A percentile compares a stretch with the other conserved stretches of the same genome.
Conservation (phyloP, 1,140 invertebrate genomes). For the Pogonognathellus flavescens region DNA sequence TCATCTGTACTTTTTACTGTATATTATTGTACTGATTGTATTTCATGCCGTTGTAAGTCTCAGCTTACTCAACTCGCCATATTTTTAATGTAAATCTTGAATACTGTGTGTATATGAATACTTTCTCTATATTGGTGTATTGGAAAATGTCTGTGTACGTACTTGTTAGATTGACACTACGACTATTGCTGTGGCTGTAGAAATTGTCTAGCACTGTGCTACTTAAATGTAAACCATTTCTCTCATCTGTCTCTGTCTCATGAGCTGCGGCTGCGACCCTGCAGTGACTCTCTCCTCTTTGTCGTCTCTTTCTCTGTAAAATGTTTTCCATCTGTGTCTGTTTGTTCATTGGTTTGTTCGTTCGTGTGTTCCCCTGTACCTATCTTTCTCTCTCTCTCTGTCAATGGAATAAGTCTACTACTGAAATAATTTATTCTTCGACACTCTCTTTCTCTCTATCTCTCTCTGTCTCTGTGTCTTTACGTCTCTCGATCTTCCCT, state of each 20-base stretch:
- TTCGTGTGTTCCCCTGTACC: background rate
- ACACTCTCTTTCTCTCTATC: conserved; percentile 21
- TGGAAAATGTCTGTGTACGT: background rate
- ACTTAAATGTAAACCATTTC: background rate
- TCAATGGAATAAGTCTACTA: background rate
- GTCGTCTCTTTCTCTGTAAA: background rate
- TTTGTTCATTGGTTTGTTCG: background rate
- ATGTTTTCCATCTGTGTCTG: background rate
- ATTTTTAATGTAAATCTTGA: too few species aligned
- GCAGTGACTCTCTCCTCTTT: background rate
- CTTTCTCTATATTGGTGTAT: too few species aligned
- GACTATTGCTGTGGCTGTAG: background rate
- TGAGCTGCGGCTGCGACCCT: background rate
- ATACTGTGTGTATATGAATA: too few species aligned
- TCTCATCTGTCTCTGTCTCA: background rate
- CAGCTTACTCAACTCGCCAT: background rate
- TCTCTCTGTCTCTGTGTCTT: background rate
- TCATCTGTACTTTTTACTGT: background rate
- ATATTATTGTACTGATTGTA: background rate
- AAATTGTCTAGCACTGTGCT: background rate
- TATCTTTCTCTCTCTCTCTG: conserved; percentile 10
- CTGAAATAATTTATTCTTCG: background rate
- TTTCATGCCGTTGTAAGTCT: background rate
- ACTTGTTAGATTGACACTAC: conserved; percentile 4
- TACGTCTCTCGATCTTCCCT: background rate